Conservation (phyloP, 1,140 invertebrate genomes). For the Drosophila pruinosa region DNA sequence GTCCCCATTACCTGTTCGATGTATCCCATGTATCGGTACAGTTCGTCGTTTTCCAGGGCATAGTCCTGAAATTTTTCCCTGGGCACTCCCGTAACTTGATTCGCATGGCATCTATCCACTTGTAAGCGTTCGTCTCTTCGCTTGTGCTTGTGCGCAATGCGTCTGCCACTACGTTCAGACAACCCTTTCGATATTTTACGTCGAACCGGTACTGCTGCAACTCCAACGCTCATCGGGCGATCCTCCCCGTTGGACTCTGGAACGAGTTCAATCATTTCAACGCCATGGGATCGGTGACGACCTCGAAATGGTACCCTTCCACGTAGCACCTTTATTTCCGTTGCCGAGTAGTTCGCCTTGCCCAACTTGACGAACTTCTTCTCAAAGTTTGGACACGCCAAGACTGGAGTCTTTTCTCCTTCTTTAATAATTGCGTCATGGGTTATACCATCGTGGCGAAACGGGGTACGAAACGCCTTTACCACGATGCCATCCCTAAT, state of each 20-base stretch:
- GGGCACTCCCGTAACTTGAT: neutral
- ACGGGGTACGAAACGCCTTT: no score
- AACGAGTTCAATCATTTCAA: neutral
- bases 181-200: neutral
- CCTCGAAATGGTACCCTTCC: no score
- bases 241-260: neutral
- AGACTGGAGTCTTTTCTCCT: no score
- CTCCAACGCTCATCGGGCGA: neutral
- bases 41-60: neutral
- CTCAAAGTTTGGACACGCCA: neutral
- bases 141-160: no score
- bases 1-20: no score
- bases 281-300: neutral
- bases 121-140: neutral
- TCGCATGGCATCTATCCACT: no score
- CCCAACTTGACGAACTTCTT: neutral
- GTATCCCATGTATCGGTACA: neutral
- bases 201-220: neutral
- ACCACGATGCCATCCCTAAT: no score
- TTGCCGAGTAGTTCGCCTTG: no score
- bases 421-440: no score
- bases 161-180: neutral
- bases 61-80: neutral
- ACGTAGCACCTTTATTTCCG: slow-evolving; percentile 4
- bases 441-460: no score